These are phyloP conservation scores for Nycteola revayana DNA, from an alignment of 2,888 invertebrate species.

Conservation along the genomic window DNA sequence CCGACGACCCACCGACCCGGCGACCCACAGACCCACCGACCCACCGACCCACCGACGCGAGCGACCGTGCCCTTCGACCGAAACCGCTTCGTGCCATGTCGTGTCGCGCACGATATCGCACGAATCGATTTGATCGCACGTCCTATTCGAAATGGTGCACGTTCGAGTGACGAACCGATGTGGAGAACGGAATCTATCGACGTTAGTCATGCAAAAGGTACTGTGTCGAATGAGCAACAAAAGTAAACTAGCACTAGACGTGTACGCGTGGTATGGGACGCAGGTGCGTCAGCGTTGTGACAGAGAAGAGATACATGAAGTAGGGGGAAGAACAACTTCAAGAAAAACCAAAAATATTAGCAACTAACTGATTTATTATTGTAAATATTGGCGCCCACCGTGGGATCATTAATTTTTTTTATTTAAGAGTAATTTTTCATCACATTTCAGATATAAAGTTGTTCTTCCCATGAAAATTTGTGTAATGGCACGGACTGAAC, in stretches of 20 bases:
- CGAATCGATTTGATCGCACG: too few relatives aligned
- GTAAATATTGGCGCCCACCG: background rate
- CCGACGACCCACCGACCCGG: too few relatives aligned
- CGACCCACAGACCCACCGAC: too few relatives aligned
- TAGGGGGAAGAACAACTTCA: conserved; percentile 50
- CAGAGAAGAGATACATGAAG: conserved; percentile 40
- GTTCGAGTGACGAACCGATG: too few relatives aligned
- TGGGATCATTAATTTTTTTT: background rate
- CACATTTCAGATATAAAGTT: background rate
- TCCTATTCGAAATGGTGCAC: too few relatives aligned
- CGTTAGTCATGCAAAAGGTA: background rate
- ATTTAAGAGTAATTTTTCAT: background rate
- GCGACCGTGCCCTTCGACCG: background rate
- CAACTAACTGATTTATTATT: too few relatives aligned
- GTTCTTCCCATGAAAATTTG: too few relatives aligned
- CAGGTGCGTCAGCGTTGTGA: background rate
- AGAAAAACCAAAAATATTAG: too few relatives aligned
- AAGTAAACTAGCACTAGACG: conserved; percentile 48
- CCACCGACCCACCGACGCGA: background rate
- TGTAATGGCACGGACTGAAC: too few relatives aligned
- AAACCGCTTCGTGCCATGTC: background rate
- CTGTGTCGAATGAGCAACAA: conserved; percentile 12
- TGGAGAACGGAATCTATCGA: too few relatives aligned
- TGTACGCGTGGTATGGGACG: conserved; percentile 20
- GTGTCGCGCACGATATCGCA: background rate